These are phyloP conservation scores for Andricus quercusramuli DNA, from an alignment of 2,888 invertebrate species.

Conservation along the genomic window DNA sequence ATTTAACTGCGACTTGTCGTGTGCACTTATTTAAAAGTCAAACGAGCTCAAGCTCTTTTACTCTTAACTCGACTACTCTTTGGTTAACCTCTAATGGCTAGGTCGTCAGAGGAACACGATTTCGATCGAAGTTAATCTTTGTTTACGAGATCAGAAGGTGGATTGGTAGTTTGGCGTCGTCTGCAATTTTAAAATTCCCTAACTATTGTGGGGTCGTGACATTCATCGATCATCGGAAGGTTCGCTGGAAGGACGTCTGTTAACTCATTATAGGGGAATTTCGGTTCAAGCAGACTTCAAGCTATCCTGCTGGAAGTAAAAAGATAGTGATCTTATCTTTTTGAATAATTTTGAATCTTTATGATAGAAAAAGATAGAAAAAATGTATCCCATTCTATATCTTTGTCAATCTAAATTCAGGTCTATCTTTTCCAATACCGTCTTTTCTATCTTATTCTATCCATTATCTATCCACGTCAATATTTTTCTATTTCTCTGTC, in stretches of 20 bases:
- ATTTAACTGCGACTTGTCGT: conserved; percentile 17
- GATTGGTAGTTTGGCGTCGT: conserved; percentile 9
- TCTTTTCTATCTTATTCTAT: too few species aligned
- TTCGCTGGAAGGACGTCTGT: conserved; percentile 4
- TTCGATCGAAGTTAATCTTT: conserved; percentile 23
- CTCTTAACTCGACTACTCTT: neutral
- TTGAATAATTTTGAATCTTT: too few species aligned
- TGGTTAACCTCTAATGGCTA: conserved; percentile 7
- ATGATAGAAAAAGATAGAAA: too few species aligned
- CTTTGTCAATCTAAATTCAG: too few species aligned
- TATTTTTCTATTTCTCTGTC: too few species aligned
- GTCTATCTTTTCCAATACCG: too few species aligned
- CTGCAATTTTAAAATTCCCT: conserved; percentile 9
- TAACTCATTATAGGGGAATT: neutral
- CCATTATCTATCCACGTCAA: too few species aligned
- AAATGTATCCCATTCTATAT: too few species aligned
- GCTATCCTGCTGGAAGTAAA: too few species aligned
- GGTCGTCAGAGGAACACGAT: conserved; percentile 23
- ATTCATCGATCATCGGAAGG: conserved; percentile 1
- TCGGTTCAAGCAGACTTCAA: neutral
- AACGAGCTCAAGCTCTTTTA: conserved; percentile 20
- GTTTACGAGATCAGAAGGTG: conserved; percentile 11
- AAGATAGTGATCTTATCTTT: too few species aligned
- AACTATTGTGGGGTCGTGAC: conserved; percentile 16
- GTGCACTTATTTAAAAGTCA: conserved; percentile 20